Base-by-base conservation (phyloP, 2,888 invertebrate genomes). In the Phymatocera aterrima region DNA sequence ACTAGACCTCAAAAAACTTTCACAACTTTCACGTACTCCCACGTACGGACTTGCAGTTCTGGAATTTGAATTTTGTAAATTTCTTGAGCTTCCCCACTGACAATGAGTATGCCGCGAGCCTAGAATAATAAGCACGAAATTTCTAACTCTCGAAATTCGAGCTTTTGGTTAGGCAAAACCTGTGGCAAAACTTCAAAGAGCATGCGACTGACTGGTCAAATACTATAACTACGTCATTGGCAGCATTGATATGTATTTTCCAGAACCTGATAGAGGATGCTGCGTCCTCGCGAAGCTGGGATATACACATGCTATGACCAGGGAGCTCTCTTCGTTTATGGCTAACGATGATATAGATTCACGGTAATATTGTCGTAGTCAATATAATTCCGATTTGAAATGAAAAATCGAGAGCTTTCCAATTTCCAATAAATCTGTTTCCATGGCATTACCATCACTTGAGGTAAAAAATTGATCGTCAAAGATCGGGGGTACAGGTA, bases 61-160 rank as follows among this genome's bases (percentile, higher is more conserved):
- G 37, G n/a, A 57, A 46, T 68, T 15, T 46, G 28, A 43, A 31
- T 72, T 72, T 34, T 37, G 51, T 34, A 34, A 72, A 72, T 72
- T 72, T 72, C 48, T 48, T 51, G 21, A 72, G 72, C 72, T 72
- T 18, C 51, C 18, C 31, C n/a, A n/a, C n/a, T n/a, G n/a, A n/a
- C n/a, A 51, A 31, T 51, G 48, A 51, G 51, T 28, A 68, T n/a
- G 43, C 68, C 68, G 34, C 51, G 34, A 72, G 72, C 51, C 34
- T 18, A 18, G 72, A 72, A 72, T 72, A 72, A 72, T 51, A 72
- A 72, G 31, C 51, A 72, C 72, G 34, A 51, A 72, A 72, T 48
- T 51, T 72, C 34, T 8, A 34, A 51, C n/a, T 28, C 37, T 31
- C n/a, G 51, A 34, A 48, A 72, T 72, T 72, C 34, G 21, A 68